These are phyloP conservation scores for Haliclystus octoradiatus DNA, from an alignment of 30 jellyfish, hydroid and myxozoan genomes.

Conservation along the genomic window DNA sequence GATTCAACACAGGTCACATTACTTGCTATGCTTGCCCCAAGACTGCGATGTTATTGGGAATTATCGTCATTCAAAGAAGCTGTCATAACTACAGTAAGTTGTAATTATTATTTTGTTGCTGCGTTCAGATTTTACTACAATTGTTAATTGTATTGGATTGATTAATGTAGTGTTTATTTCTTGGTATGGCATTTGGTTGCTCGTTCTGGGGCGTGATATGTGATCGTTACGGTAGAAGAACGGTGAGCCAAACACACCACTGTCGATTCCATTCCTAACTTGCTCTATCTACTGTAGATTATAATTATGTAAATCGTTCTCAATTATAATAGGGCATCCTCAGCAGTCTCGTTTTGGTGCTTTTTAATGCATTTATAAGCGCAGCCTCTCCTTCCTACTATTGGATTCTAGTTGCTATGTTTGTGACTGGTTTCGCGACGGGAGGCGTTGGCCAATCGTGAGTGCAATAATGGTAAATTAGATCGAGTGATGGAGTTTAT, in stretches of 20 bases:
- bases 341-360: conserved; percentile 9
- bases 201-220: conserved; percentile 42
- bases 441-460: conserved; percentile 56
- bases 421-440: conserved; percentile 19
- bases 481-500: neutral
- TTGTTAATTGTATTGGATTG: neutral
- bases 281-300: no score
- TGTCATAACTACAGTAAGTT: conserved; percentile 29
- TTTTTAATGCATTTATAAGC: conserved; percentile 2
- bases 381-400: conserved; percentile 17
- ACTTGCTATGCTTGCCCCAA: conserved; percentile 28
- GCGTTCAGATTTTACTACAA: no score
- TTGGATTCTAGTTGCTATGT: conserved; percentile 17
- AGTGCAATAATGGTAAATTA: conserved; percentile 4
- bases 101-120: conserved; percentile 25
- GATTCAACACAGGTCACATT: conserved; percentile 32
- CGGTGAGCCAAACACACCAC: conserved; percentile 15
- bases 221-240: conserved; percentile 29
- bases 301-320: no score
- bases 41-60: conserved; percentile 32
- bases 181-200: conserved; percentile 43
- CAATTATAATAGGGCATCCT: conserved; percentile 13
- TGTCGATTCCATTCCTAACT: no score
- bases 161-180: conserved; percentile 20
- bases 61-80: conserved; percentile 21